Evolutionary conservation across 37 sponge, comb jelly and placozoan genomes (phyloP), one percentile per base, ranked within the genome.

Genomic region (Corticium candelabrum): DNA sequence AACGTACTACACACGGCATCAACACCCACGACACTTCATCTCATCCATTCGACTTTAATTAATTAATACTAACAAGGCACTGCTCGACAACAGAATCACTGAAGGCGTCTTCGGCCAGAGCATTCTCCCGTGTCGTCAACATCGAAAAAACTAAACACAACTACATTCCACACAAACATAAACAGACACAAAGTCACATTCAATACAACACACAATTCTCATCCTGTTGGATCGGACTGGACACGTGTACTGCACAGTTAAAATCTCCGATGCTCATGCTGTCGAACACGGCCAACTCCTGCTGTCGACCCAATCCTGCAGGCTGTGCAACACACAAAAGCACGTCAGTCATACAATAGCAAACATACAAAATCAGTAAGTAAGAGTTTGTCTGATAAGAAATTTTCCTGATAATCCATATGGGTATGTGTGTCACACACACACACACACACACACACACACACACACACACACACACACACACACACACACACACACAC

Each of bases 21-120:
- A n/a, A n/a, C n/a, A n/a, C n/a, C 3, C 7, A 1, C 68, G 62
- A 5, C 37, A 35, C 39, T 80, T 83, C 62, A 88, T 85, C 21
- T 50, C 62, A 50, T 50, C 62, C 62, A 50, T 50, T 50, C 62
- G 3, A 80, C 78, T 83, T 91, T 91, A n/a, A n/a, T n/a, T n/a
- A n/a, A n/a, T n/a, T n/a, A 40, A 85, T 75, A 3, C 76, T 62
- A 1, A 33, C 4, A 62, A 87, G 75, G 29, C 41, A 88, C 69
- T 83, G 82, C 40, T 68, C 57, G 0, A 82, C 68, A 3, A 84
- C 40, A 5, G 67, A 37, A 35, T 87, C 86, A 35, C 86, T 85
- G 35, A 89, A 34, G 0, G 77, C 68, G 1, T 88, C 86, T 32
- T 78, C 40, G 1, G 76, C 69, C 4, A 88, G 83, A 30, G 84